Base-by-base conservation (phyloP, 2,888 invertebrate genomes). In the Macaria liturata region DNA sequence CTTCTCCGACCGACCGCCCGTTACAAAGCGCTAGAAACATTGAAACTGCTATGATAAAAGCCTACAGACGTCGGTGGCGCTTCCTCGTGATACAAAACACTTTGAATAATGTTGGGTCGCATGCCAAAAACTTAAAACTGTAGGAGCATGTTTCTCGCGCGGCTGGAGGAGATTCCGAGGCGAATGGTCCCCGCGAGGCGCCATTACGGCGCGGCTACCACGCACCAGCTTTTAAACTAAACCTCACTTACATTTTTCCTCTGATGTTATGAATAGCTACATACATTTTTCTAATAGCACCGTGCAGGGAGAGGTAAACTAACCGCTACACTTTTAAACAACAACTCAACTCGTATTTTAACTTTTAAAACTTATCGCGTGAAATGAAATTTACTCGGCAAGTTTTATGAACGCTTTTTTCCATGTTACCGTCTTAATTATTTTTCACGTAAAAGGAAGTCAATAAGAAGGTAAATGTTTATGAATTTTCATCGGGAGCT, bases 211-310 rank as follows among this genome's bases (percentile, higher is more conserved):
- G 54, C 66, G 32, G 37, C 44, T 8, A 42, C 67, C 78, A 78
- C 79, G 78, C 80, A 76, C 74, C 75, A 74, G 81, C 83, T 83
- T 83, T 84, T 83, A 84, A 82, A 84, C 81, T 80, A 78, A 83
- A 83, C 80, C 78, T 75, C 72, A 70, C 74, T 75, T 79, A 81
- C 81, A 83, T 78, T 77, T 74, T 77, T 73, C 71, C 58, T 69
- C 69, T 68, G 76, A 77, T 65, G 76, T 51, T 75, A 77, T 77
- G 54, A 57, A 59, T 75, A 76, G 68, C 66, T 64, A 70, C 54
- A 58, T 54, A 52, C 61, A 62, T 67, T 70, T 71, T 72, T 67
- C 63, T 67, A 60, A 65, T 64, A 67, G 63, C 66, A 54, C 62
- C 57, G 32, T 50, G 57, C 66, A 52, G 56, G 61, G 37, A 48